Base-by-base conservation (phyloP, 2,113 vertebrate species). In the Malaclemys terrapin region DNA sequence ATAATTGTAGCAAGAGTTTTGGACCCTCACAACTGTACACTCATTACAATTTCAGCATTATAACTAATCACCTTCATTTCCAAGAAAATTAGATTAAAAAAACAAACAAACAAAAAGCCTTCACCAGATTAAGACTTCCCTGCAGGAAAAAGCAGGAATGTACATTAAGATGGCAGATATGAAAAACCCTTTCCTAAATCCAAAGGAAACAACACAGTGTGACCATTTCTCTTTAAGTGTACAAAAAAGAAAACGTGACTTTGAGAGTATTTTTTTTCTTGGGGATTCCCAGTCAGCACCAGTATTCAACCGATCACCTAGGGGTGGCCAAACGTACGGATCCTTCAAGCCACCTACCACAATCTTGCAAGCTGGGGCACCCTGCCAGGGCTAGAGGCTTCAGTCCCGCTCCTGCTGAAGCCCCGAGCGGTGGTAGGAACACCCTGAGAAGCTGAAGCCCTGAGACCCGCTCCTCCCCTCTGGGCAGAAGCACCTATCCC, bases 41-140 rank as follows among this genome's bases (percentile, higher is more conserved):
- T 86, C 91, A 57, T 94, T 95, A 94, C 83, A 93, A 80, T 50
- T 80, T 85, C 85, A 89, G 93, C 95, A 95, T 88, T 92, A 87
- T 96, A 96, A 94, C 94, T 57, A 57, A 91, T 93, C 0, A 0
- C 94, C 94, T 96, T 95, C 97, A 25, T 97, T 95, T 95, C 95
- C 62, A 78, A 89, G 93, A 89, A 95, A 97, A 96, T 92, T 94
- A 97, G 94, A 95, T 96, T 87, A 96, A 94, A 96, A 94, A 49
- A 96, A 94, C 95, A 94, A 49, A 96, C 91, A 97, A 97, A 97
- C 96, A 97, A 97, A 97, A 97, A 96, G 92, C 93, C 96, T 90
- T 97, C 88, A 96, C 95, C 94, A 93, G 56, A 94, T 95, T 97
- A 97, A 96, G 96, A 95, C 91, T 96, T 94, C 91, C 56, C 45